phyloP scores from a whole-genome alignment of 2,113 vertebrate species.

The Callaeas wilsoni region DNA sequence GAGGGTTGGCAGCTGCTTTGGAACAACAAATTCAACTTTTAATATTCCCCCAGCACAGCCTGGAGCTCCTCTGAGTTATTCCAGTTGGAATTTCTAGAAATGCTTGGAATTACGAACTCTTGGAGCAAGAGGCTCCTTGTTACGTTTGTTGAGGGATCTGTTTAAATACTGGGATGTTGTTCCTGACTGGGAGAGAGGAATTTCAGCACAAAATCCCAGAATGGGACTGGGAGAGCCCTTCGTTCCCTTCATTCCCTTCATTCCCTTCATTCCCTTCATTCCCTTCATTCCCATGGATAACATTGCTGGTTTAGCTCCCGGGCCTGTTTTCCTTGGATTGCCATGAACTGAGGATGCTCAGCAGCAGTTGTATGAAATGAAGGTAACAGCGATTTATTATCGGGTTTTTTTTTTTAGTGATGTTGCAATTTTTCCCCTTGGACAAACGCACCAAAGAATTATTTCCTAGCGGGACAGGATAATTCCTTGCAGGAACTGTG shows the following conservation, averaged over 20 bases:
- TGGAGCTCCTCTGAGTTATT: not conserved
- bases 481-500: not conserved
- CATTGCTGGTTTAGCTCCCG: not conserved
- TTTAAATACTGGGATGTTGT: not conserved
- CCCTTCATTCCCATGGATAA: not conserved
- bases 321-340: not conserved
- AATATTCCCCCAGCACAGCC: not conserved
- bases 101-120: not conserved
- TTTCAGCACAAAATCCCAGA: not conserved
- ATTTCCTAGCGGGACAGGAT: not conserved
- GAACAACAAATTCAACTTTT: not conserved
- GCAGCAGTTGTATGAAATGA: not conserved
- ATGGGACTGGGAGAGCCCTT: not conserved
- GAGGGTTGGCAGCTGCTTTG: not conserved
- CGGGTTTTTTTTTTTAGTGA: not conserved
- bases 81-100: not conserved
- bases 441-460: not conserved
- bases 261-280: not conserved
- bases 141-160: not conserved
- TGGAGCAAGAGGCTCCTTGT: not conserved
- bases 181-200: not conserved
- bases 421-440: not conserved
- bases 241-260: not conserved
- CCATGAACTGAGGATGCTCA: not conserved
- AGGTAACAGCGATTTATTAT: not conserved